Evolutionary conservation across 1,140 invertebrate species (phyloP), one percentile per base, ranked within the genome.

Genomic region (Sitodiplosis mosellana): DNA sequence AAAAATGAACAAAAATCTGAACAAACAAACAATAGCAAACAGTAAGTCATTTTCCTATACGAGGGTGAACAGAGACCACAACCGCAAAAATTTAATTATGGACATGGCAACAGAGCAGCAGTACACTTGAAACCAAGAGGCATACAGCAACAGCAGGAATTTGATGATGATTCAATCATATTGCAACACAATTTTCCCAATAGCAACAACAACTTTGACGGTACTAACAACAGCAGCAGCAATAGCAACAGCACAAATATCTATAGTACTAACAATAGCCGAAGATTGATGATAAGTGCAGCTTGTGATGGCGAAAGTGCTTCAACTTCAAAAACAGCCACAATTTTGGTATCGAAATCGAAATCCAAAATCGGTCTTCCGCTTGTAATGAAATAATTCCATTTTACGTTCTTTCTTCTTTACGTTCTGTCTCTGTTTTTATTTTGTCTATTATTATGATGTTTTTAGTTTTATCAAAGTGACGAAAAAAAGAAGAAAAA

Each of bases 341-440:
- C 62, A 17, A 64, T 64, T 55, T 57, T 64, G 49, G 62, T 64
- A 49, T 64, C 62, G 17, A 64, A 64, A 60, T 63, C 62, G 54
- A 64, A 64, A 64, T 64, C 62, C 33, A 64, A 64, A 62, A 63
- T 61, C 48, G 62, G 62, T 53, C 58, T 64, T 55, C 62, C 62
- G 49, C 53, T 64, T 53, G 52, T 64, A 53, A 53, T 64, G 45
- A 64, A 64, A 27, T 27, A 27, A 27, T 27, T 27, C 27, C 27
- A 27, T 27, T 27, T 27, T 27, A 27, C 27, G 3, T 27, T 5
- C 27, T 27, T 27, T 27, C 10, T 27, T 27, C 27, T 27, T 27
- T 27, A 5, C 10, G 4, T 27, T 5, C 27, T 27, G 27, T n/a
- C n/a, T n/a, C n/a, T n/a, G n/a, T n/a, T n/a, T n/a, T n/a, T n/a